phyloP scores from a whole-genome alignment of 2,797 vertebrate species.

The Carcharodon carcharias region DNA sequence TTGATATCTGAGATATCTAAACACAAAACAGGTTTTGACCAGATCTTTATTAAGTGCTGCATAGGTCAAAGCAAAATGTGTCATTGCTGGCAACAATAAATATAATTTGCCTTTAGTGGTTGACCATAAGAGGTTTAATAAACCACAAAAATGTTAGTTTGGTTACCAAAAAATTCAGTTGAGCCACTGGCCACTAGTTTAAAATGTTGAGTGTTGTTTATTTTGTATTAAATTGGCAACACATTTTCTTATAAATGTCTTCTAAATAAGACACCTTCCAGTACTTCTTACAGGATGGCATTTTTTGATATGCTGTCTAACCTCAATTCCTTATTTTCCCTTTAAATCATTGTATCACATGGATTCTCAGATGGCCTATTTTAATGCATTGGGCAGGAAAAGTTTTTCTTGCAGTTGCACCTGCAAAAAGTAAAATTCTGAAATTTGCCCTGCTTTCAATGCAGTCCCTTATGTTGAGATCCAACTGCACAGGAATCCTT shows the following conservation, averaged over 20 bases:
- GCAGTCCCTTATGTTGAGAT: not conserved
- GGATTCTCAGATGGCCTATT: not conserved
- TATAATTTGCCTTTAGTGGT: conserved; percentile 4
- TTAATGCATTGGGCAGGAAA: not conserved
- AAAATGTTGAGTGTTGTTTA: not conserved
- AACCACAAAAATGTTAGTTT: conserved; percentile 16
- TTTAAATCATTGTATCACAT: not conserved
- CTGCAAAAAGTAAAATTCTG: not conserved
- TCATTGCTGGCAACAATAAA: not conserved
- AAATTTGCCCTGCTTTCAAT: not conserved
- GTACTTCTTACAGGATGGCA: no score
- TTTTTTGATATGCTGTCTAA: not conserved
- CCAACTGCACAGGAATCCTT: not conserved
- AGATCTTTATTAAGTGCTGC: not conserved
- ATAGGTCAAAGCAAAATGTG: not conserved
- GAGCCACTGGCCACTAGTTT: not conserved
- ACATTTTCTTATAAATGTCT: not conserved
- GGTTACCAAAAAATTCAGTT: conserved; percentile 5
- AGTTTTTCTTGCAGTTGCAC: not conserved
- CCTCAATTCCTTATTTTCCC: not conserved
- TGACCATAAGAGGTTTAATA: not conserved
- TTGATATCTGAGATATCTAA: not conserved
- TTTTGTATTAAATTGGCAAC: not conserved
- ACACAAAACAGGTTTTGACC: not conserved
- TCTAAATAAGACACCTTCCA: not conserved